These are phyloP conservation scores for Dromius quadrimaculatus DNA, from an alignment of 2,888 invertebrate genomes.

Conservation along the genomic window DNA sequence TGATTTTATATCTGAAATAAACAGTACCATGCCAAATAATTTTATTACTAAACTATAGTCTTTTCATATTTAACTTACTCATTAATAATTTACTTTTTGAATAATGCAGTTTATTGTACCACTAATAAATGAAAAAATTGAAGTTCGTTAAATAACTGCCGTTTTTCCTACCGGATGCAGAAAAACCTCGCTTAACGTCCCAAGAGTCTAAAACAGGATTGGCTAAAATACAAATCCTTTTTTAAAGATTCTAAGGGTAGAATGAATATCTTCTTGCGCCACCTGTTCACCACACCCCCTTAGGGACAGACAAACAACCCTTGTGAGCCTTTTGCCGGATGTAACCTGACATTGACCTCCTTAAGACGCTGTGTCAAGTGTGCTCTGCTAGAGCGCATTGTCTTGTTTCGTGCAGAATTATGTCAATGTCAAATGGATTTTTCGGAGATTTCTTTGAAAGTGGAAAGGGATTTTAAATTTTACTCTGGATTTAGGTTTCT, in stretches of 20 bases:
- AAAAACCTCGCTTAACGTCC: no score
- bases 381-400: conserved; percentile 2
- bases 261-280: conserved; percentile 28
- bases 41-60: no score
- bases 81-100: no score
- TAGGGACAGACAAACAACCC: conserved; percentile 30
- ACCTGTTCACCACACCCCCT: conserved; percentile 46
- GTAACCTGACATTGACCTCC: conserved; percentile 46
- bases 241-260: neutral
- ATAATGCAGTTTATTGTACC: no score
- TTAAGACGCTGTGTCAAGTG: conserved; percentile 41
- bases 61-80: no score
- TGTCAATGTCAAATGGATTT: conserved; percentile 39
- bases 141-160: no score
- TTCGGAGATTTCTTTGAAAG: conserved; percentile 12
- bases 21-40: no score
- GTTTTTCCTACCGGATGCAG: no score
- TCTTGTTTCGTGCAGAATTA: conserved; percentile 37
- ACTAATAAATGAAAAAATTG: no score
- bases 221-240: neutral
- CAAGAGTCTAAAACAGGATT: no score
- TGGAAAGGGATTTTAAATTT: conserved; percentile 13
- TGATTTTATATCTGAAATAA: no score
- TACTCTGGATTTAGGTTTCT: conserved; percentile 9
- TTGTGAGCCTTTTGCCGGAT: conserved; percentile 40